These are phyloP conservation scores for Drosophila novamexicana DNA, from an alignment of 1,140 invertebrate genomes.

Conservation along the genomic window DNA sequence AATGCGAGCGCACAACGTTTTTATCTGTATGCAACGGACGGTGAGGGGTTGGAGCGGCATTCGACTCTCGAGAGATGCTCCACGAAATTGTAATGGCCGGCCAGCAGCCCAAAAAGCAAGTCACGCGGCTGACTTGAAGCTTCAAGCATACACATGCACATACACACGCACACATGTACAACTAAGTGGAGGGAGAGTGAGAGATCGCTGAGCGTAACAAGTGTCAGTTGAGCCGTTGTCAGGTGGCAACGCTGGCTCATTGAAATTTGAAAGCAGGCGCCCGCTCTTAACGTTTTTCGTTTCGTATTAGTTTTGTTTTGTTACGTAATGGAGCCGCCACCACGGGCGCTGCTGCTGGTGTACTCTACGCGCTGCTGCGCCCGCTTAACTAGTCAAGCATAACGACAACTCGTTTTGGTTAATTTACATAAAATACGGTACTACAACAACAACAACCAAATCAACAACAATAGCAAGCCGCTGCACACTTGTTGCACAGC, in stretches of 20 bases:
- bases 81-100: constrained; percentile 42
- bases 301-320: constrained; percentile 46
- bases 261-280: constrained; percentile 61
- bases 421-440: constrained; percentile 76
- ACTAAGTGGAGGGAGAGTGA: constrained; percentile 12
- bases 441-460: constrained; percentile 30
- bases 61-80: constrained; percentile 44
- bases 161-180: neutral
- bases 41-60: neutral
- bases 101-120: constrained; percentile 60
- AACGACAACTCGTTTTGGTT: constrained; percentile 66
- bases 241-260: constrained; percentile 62
- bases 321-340: constrained; percentile 59
- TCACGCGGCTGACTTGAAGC: constrained; percentile 48
- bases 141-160: constrained; percentile 8
- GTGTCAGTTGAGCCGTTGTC: constrained; percentile 32
- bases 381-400: constrained; percentile 75
- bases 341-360: constrained; percentile 15
- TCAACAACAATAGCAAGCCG: constrained; percentile 36
- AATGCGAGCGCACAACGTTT: constrained; percentile 41
- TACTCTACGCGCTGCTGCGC: constrained; percentile 53
- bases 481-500: constrained; percentile 67
- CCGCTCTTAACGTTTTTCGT: constrained; percentile 42
- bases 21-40: constrained; percentile 40
- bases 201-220: constrained; percentile 60